Evolutionary conservation across 2,888 invertebrate species (phyloP).

Genomic region (Baronia brevicornis): DNA sequence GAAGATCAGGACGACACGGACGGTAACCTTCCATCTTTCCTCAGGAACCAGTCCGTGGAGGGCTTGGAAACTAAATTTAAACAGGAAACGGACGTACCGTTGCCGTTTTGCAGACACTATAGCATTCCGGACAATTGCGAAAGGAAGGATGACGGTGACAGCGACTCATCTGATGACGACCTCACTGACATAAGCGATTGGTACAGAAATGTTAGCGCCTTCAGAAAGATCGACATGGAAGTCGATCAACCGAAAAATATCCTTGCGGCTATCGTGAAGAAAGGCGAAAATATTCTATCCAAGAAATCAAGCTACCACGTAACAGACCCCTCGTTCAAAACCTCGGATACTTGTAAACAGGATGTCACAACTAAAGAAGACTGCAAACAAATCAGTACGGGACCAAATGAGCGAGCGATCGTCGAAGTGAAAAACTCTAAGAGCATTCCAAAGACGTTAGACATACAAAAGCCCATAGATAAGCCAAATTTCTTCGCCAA

Average conservation of each 20-base stretch:
- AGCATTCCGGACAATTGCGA: constrained; percentile 41
- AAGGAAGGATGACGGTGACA: constrained; percentile 18
- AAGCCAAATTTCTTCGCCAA: constrained; percentile 54
- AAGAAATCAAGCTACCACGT: constrained; percentile 52
- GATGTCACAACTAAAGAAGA: constrained; percentile 35
- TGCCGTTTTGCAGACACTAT: constrained; percentile 45
- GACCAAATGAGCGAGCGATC: constrained; percentile 36
- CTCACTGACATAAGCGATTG: constrained; percentile 25
- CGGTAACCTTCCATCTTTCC: constrained; percentile 43
- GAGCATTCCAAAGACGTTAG: constrained; percentile 36
- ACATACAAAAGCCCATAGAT: constrained; percentile 31
- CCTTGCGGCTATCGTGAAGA: constrained; percentile 36
- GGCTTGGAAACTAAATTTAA: constrained; percentile 48
- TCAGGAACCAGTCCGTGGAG: constrained; percentile 64
- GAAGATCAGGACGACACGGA: constrained; percentile 19
- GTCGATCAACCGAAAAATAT: constrained; percentile 34
- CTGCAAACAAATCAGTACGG: constrained; percentile 44
- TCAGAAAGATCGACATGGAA: constrained; percentile 29
- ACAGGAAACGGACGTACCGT: constrained; percentile 28
- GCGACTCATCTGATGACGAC: constrained; percentile 39
- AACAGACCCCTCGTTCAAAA: constrained; percentile 34
- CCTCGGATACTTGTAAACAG: constrained; percentile 35
- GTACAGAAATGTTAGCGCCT: constrained; percentile 30
- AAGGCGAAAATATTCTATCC: constrained; percentile 34
- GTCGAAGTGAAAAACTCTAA: constrained; percentile 40